Conservation (phyloP, 2,113 vertebrate genomes). For the Megalops atlanticus region DNA sequence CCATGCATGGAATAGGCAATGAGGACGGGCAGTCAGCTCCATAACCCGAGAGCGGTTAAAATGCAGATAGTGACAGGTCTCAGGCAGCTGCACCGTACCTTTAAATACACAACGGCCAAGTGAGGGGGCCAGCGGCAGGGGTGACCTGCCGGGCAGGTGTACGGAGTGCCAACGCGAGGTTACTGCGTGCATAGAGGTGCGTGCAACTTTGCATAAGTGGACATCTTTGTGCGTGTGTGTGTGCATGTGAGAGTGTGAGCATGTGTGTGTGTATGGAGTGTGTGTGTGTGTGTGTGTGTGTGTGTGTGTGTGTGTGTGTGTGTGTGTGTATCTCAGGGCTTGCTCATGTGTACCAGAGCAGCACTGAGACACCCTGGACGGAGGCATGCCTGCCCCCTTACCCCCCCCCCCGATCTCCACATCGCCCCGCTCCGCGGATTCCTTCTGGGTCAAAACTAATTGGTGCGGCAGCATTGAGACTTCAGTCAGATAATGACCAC, state of each 20-base stretch:
- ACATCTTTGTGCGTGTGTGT: neutral
- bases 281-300: constrained; percentile 3
- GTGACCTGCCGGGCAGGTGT: too few species aligned
- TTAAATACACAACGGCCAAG: neutral
- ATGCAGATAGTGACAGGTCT: neutral
- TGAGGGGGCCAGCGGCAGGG: too few species aligned
- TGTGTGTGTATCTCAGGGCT: constrained; percentile 1
- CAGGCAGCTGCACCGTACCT: neutral
- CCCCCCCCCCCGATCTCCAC: constrained; percentile 14
- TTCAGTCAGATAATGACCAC: constrained; percentile 72
- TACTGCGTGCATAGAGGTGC: neutral
- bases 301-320: neutral
- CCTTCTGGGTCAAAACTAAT: constrained; percentile 70
- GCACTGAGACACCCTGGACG: constrained; percentile 18
- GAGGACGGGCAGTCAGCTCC: neutral
- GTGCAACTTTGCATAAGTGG: neutral
- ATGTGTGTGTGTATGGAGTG: neutral
- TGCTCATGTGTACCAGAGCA: neutral
- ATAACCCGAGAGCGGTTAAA: neutral
- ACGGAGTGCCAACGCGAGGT: neutral
- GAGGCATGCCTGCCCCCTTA: constrained; percentile 33
- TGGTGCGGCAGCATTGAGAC: constrained; percentile 62
- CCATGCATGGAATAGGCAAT: neutral
- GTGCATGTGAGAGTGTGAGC: neutral
- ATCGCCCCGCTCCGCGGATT: constrained; percentile 18